A percentile compares a stretch with the other conserved stretches of the same genome.
Evolutionary conservation across 1,140 invertebrate genomes (phyloP).

Genomic region (Bicyclus anynana): DNA sequence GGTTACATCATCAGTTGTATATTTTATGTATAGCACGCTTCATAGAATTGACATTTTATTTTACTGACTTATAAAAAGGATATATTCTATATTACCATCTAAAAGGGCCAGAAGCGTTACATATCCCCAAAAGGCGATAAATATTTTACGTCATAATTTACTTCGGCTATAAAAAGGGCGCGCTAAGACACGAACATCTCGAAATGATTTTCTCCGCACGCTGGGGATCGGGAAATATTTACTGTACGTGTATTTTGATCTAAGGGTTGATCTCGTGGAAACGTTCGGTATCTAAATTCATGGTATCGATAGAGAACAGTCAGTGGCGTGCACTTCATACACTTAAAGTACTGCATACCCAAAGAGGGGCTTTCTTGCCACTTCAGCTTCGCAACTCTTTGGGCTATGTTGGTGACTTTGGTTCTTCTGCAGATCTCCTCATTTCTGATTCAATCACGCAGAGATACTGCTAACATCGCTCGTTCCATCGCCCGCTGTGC

Average conservation of each 20-base stretch:
- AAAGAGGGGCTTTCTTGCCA: no score
- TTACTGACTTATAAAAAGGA: conserved; percentile 7
- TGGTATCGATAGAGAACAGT: not conserved
- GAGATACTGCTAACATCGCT: no score
- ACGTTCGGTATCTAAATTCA: not conserved
- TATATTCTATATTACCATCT: conserved; percentile 13
- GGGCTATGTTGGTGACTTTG: no score
- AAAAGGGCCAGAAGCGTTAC: conserved; percentile 38
- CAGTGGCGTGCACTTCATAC: no score
- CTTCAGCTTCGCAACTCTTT: no score
- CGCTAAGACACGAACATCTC: conserved; percentile 35
- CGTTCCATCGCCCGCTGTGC: no score
- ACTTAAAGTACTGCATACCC: no score
- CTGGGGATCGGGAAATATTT: conserved; percentile 34
- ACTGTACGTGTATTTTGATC: conserved; percentile 27
- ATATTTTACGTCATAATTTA: conserved; percentile 71
- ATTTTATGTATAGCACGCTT: not conserved
- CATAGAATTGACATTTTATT: conserved; percentile 10
- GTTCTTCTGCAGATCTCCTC: no score
- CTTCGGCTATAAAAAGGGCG: conserved; percentile 50
- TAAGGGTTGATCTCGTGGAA: not conserved
- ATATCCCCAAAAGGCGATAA: conserved; percentile 56
- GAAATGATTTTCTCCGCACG: conserved; percentile 43
- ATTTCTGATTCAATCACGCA: no score
- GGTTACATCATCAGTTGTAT: not conserved